These are phyloP conservation scores for Tapirus indicus DNA, from an alignment of 2,797 vertebrate genomes.

Conservation along the genomic window DNA sequence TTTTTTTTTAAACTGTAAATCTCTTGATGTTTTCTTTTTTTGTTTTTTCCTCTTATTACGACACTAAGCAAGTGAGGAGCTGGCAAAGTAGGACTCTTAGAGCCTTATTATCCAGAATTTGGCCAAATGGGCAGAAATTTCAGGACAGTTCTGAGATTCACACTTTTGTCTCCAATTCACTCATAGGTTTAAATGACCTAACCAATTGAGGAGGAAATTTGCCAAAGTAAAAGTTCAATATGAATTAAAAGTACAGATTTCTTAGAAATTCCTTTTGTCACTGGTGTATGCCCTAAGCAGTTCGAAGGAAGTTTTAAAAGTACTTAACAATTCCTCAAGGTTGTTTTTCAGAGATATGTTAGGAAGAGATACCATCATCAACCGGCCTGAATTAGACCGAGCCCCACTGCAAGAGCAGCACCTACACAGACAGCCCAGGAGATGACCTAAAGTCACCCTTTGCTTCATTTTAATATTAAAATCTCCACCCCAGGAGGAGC, in stretches of 20 bases:
- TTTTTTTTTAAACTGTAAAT: neutral
- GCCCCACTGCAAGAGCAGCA: too few relatives aligned
- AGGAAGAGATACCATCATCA: too few relatives aligned
- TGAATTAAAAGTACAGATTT: slow-evolving; percentile 42
- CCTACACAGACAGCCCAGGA: too few relatives aligned
- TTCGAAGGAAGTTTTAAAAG: too few relatives aligned
- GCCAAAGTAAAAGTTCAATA: neutral
- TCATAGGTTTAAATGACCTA: neutral
- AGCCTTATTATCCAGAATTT: neutral
- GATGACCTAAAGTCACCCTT: too few relatives aligned
- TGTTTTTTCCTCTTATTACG: neutral
- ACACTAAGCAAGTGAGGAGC: neutral
- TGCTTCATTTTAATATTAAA: too few relatives aligned
- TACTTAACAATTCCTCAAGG: too few relatives aligned
- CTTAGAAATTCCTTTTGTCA: slow-evolving; percentile 1
- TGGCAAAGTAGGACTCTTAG: neutral
- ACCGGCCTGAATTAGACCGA: too few relatives aligned
- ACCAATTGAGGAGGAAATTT: neutral
- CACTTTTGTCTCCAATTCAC: neutral
- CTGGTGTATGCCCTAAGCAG: too few relatives aligned
- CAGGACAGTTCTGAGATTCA: neutral
- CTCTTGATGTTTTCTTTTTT: neutral
- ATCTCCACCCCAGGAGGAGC: too few relatives aligned
- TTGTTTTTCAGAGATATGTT: too few relatives aligned
- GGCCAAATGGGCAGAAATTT: neutral